These are phyloP conservation scores for Larimichthys crocea DNA, from an alignment of 2,113 vertebrate genomes.

Conservation along the genomic window DNA sequence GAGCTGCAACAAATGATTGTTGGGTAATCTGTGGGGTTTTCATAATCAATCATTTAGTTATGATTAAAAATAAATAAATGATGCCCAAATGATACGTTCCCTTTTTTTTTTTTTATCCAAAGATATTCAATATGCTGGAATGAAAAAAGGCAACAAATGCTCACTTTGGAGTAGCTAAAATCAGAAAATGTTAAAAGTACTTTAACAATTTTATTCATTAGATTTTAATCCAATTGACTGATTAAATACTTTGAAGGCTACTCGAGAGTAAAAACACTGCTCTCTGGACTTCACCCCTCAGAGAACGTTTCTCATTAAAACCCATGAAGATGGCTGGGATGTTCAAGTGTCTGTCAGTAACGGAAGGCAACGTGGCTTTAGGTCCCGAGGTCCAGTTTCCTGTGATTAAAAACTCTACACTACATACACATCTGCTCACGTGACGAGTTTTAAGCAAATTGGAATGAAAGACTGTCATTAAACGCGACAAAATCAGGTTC, in stretches of 20 bases:
- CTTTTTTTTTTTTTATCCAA: background rate
- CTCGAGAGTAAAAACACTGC: background rate
- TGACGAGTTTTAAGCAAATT: conserved; percentile 28
- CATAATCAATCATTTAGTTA: background rate
- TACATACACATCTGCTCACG: conserved; percentile 12
- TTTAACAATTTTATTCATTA: background rate
- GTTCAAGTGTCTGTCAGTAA: conserved; percentile 81
- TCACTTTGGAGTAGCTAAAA: background rate
- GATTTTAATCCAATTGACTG: background rate
- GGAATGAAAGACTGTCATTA: conserved; percentile 45
- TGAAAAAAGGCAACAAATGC: background rate
- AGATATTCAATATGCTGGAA: background rate
- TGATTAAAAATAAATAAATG: background rate
- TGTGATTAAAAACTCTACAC: conserved; percentile 37
- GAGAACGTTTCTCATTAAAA: conserved; percentile 19
- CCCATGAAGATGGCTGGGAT: conserved; percentile 49
- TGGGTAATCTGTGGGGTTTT: background rate
- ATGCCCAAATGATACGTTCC: conserved; percentile 4
- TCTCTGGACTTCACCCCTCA: conserved; percentile 1
- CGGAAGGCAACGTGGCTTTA: conserved; percentile 82
- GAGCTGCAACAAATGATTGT: background rate
- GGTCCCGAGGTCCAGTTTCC: conserved; percentile 74
- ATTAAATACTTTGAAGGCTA: background rate
- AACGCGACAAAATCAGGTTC: conserved; percentile 26
- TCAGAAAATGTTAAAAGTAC: background rate